A percentile compares a stretch with the other conserved stretches of the same genome.
Evolutionary conservation across 2,113 vertebrate genomes (phyloP).

Genomic region (Castor canadensis): DNA sequence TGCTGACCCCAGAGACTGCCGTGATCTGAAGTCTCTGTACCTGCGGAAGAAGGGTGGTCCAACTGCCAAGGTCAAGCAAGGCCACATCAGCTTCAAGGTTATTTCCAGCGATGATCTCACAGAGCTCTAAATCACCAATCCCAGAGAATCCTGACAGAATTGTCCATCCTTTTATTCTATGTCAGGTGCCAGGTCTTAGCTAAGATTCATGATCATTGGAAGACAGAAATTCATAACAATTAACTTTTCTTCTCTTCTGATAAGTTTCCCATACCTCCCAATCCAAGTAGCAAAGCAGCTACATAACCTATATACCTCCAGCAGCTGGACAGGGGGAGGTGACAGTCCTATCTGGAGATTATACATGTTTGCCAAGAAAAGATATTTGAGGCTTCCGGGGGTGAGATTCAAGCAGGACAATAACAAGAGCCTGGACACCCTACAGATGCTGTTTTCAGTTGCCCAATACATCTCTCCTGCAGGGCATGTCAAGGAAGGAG

Average conservation of each 20-base stretch:
- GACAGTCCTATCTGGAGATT: conserved; percentile 59
- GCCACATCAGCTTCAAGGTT: conserved; percentile 87
- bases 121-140: conserved; percentile 86
- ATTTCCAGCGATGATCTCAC: conserved; percentile 89
- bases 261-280: conserved; percentile 66
- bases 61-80: conserved; percentile 87
- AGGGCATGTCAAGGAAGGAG: conserved; percentile 55
- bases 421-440: conserved; percentile 6
- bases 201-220: conserved; percentile 55
- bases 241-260: conserved; percentile 64
- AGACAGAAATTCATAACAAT: conserved; percentile 61
- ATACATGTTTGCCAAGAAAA: conserved; percentile 42
- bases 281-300: conserved; percentile 74
- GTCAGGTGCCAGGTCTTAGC: conserved; percentile 50
- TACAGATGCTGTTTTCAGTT: conserved; percentile 30
- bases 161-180: conserved; percentile 47
- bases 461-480: background rate
- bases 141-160: conserved; percentile 61
- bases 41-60: conserved; percentile 84
- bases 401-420: conserved; percentile 47
- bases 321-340: conserved; percentile 71
- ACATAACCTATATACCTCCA: conserved; percentile 78
- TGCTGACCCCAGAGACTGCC: conserved; percentile 83
- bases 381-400: conserved; percentile 53
- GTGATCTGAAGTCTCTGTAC: conserved; percentile 85